phyloP scores from a whole-genome alignment of 2,797 vertebrate species.

The Huso huso region DNA sequence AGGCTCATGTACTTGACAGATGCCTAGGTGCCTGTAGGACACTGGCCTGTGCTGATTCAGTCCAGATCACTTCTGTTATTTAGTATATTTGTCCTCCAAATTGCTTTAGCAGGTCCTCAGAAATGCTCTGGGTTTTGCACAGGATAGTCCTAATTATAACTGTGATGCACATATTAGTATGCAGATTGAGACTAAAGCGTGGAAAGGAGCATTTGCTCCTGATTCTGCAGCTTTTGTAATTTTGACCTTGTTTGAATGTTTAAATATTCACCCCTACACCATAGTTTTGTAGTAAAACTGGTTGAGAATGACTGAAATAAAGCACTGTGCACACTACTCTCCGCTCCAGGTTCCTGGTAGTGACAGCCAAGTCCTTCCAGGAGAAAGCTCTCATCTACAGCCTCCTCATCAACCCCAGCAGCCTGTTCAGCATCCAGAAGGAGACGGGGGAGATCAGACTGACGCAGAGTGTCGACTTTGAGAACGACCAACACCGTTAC shows the following conservation, averaged over 20 bases:
- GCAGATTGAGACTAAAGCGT: too few relatives aligned
- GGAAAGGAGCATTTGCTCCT: too few relatives aligned
- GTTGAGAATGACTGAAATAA: background rate
- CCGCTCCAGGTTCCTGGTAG: conserved; percentile 65
- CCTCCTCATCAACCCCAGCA: conserved; percentile 74
- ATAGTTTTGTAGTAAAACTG: background rate
- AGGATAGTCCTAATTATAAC: too few relatives aligned
- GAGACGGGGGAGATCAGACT: conserved; percentile 69
- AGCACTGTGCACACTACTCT: background rate
- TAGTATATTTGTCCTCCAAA: background rate
- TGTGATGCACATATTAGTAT: too few relatives aligned
- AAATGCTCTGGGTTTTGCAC: background rate
- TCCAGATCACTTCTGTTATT: background rate
- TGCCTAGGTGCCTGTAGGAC: background rate
- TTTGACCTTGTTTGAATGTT: too few relatives aligned
- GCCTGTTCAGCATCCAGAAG: conserved; percentile 64
- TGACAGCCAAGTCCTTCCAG: conserved; percentile 73
- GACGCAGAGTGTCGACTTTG: conserved; percentile 70
- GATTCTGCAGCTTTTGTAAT: too few relatives aligned
- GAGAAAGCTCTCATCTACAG: conserved; percentile 73
- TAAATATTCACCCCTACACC: too few relatives aligned
- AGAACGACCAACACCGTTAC: conserved; percentile 69
- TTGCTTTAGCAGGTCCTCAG: conserved; percentile 19
- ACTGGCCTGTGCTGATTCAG: background rate
- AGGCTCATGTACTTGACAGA: background rate